These are phyloP conservation scores for Eledone cirrhosa DNA, from an alignment of 2,888 invertebrate species.

Conservation along the genomic window DNA sequence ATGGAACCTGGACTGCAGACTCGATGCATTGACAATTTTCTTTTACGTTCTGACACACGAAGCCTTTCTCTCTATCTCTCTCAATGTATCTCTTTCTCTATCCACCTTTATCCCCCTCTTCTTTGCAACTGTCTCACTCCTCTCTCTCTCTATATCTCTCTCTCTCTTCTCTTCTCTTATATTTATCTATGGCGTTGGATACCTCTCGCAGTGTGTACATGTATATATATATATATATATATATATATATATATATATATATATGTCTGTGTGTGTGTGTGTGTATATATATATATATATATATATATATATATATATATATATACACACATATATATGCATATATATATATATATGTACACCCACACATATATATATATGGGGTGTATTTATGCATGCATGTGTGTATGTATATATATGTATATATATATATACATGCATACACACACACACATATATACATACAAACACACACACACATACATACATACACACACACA, in stretches of 20 bases:
- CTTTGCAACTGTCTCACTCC: too few relatives aligned
- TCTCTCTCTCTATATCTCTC: too few relatives aligned
- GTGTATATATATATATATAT: neutral
- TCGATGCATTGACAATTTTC: too few relatives aligned
- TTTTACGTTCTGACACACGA: too few relatives aligned
- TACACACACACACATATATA: neutral
- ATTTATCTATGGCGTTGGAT: too few relatives aligned
- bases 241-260: neutral
- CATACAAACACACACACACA: neutral
- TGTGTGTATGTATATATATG: neutral
- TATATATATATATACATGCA: neutral
- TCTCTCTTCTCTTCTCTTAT: too few relatives aligned
- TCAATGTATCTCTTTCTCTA: too few relatives aligned
- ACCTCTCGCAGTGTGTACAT: neutral
- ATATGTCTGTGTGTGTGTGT: neutral
- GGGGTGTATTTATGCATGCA: neutral
- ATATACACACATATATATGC: neutral
- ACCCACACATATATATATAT: neutral
- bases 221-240: neutral
- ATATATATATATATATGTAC: neutral
- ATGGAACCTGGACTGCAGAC: too few relatives aligned
- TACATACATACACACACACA: neutral
- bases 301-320: neutral
- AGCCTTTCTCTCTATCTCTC: too few relatives aligned
- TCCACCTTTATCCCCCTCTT: too few relatives aligned